Base-by-base conservation (phyloP, 2,797 vertebrate genomes). In the Momotus momota region DNA sequence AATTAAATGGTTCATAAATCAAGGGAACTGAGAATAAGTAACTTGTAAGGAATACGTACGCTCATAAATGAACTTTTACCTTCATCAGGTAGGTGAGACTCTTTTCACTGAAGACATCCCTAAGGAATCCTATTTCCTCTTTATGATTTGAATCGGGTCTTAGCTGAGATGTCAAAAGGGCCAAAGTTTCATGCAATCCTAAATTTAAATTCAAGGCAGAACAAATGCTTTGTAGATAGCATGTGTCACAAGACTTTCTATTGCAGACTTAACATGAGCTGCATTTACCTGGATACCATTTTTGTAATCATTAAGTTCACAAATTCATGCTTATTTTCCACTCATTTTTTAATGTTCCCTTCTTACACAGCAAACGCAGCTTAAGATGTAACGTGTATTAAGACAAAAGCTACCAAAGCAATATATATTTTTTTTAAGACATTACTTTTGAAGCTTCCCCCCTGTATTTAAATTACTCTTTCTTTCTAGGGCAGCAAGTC, bases 131-230 rank as follows among this genome's bases (percentile, higher is more conserved):
- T 97, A 99, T 98, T 94, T 99, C 99, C 72, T 99, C 99, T 95
- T 98, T 99, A 69, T 99, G 99, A 96, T 99, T 99, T 75, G 99
- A 99, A 77, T 99, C 98, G 5, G 99, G 99, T 93, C 98, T 98
- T 41, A 99, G 98, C 95, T 99, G 99, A 90, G 99, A 99, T 13
- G 99, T 99, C 94, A 99, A 97, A 61, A 99, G 98, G 13, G 99
- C 99, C 97, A 99, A 97, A 86, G 99, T 99, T 97, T 99, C 99
- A 31, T 99, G 99, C 89, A 99, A 97, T 85, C 99, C 99, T 99
- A 91, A 23, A 75, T 88, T 74, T 22, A 46, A 70, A 70, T 14
- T 58, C 12, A 70, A 78, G 27, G 71, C 23, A 95, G 65, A 84
- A 85, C 14, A 93, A 26, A 90, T 65, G 9, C 27, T 55, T n/a